Conservation (phyloP, 2,888 invertebrate genomes). For the Oscheius myriophilus region DNA sequence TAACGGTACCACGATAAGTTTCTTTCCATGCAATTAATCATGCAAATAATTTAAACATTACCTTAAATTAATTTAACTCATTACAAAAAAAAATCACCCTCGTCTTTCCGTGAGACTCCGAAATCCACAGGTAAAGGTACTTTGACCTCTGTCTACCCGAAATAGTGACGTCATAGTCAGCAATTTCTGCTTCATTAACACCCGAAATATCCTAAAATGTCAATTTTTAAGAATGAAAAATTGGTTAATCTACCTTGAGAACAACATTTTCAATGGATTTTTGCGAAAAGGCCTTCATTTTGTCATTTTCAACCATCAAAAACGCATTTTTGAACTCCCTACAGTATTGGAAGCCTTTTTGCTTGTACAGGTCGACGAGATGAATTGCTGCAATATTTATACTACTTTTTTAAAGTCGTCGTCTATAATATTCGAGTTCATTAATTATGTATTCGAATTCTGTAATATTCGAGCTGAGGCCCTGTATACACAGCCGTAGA, state of each 20-base stretch:
- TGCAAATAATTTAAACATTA: too few relatives aligned
- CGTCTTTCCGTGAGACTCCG: not conserved
- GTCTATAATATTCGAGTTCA: not conserved
- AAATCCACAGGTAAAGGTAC: conserved; percentile 16
- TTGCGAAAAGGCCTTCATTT: not conserved
- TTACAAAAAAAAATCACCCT: too few relatives aligned
- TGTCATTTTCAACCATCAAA: not conserved
- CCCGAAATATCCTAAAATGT: not conserved
- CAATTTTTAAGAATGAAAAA: not conserved
- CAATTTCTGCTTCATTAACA: not conserved
- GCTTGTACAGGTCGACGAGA: conserved; percentile 14
- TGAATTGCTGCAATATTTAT: conserved; percentile 7
- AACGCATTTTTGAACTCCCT: conserved; percentile 13
- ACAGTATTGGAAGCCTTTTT: not conserved
- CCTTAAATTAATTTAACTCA: too few relatives aligned
- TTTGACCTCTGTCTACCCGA: not conserved
- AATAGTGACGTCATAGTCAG: not conserved
- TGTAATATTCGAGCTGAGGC: too few relatives aligned
- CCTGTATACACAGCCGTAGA: too few relatives aligned
- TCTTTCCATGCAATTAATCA: too few relatives aligned
- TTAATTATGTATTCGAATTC: too few relatives aligned
- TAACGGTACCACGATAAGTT: too few relatives aligned
- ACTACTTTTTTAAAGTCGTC: not conserved
- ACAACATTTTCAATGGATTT: not conserved
- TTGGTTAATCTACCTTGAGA: not conserved